Evolutionary conservation across 2,113 vertebrate genomes (phyloP).

Genomic region (Spea multiplicata): DNA sequence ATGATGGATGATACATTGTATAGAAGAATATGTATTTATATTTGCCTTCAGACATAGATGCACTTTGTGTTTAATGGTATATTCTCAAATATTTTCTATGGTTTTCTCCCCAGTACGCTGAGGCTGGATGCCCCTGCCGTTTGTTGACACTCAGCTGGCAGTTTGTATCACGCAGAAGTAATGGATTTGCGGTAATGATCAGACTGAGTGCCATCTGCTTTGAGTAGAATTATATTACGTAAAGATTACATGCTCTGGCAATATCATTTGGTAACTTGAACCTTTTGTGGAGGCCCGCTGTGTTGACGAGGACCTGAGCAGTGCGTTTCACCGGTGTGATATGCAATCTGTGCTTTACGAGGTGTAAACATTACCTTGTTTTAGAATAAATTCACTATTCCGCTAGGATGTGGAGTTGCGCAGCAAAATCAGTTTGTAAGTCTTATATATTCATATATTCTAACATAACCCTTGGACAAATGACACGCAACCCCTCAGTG

Average conservation of each 20-base stretch:
- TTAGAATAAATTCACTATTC: constrained; percentile 25
- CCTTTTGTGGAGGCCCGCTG: constrained; percentile 8
- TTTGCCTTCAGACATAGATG: no score
- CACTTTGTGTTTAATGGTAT: no score
- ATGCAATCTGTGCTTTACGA: constrained; percentile 34
- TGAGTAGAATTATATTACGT: constrained; percentile 26
- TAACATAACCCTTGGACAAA: constrained; percentile 1
- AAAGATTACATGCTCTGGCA: constrained; percentile 27
- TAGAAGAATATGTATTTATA: no score
- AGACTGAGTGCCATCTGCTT: constrained; percentile 36
- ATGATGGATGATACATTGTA: no score
- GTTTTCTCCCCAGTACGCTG: not conserved
- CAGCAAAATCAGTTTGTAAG: not conserved
- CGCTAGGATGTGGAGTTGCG: not conserved
- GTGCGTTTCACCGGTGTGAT: constrained; percentile 23
- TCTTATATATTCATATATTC: constrained; percentile 6
- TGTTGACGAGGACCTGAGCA: constrained; percentile 17
- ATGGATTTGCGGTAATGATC: constrained; percentile 42
- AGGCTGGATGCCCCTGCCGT: not conserved
- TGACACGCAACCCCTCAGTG: constrained; percentile 10
- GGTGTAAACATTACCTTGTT: constrained; percentile 10
- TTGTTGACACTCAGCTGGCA: constrained; percentile 30
- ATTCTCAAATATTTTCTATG: no score
- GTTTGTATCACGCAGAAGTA: constrained; percentile 28
- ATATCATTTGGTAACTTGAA: constrained; percentile 1